Evolutionary conservation across 2,888 invertebrate species (phyloP).

Genomic region (Drosophila neotestacea): DNA sequence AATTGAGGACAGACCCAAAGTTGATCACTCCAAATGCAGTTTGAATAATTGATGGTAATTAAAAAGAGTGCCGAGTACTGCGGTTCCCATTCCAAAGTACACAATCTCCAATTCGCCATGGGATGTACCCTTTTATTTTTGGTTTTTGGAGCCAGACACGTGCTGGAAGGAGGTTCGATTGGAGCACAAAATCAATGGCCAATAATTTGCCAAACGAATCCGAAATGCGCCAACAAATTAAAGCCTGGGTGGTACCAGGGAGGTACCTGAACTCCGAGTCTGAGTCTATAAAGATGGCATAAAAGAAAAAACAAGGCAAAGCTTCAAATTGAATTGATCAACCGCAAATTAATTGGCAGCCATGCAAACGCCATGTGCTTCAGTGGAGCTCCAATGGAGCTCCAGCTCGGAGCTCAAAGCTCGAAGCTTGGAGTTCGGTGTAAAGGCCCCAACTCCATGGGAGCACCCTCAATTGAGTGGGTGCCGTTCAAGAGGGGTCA

Average conservation of each 20-base stretch:
- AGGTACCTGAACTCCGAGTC: conserved; percentile 4
- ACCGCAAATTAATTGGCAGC: conserved; percentile 85
- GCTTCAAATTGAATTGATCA: conserved; percentile 85
- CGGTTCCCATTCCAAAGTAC: conserved; percentile 29
- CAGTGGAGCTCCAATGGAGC: conserved; percentile 38
- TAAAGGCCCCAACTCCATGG: neutral
- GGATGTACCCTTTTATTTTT: neutral
- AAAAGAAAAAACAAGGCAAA: conserved; percentile 36
- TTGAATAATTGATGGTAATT: conserved; percentile 85
- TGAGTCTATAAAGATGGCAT: neutral
- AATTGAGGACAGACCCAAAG: conserved; percentile 82
- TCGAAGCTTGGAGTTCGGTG: conserved; percentile 5
- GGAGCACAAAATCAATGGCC: conserved; percentile 77
- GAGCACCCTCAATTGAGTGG: conserved; percentile 37
- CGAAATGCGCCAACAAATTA: conserved; percentile 63
- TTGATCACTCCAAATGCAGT: conserved; percentile 84
- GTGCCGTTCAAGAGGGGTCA: conserved; percentile 16
- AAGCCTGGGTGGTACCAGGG: conserved; percentile 21
- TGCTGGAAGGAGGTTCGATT: conserved; percentile 19
- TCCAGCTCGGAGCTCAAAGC: neutral
- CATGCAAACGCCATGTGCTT: conserved; percentile 71
- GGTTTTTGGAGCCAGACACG: conserved; percentile 21
- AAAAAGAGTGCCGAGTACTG: conserved; percentile 69
- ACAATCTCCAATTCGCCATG: neutral
- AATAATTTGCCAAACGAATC: conserved; percentile 79